Percentiles rank a stretch among this genome's conserved stretches.
phyloP scores from a whole-genome alignment of 2,797 vertebrate genomes.

The Bovichtus diacanthus region DNA sequence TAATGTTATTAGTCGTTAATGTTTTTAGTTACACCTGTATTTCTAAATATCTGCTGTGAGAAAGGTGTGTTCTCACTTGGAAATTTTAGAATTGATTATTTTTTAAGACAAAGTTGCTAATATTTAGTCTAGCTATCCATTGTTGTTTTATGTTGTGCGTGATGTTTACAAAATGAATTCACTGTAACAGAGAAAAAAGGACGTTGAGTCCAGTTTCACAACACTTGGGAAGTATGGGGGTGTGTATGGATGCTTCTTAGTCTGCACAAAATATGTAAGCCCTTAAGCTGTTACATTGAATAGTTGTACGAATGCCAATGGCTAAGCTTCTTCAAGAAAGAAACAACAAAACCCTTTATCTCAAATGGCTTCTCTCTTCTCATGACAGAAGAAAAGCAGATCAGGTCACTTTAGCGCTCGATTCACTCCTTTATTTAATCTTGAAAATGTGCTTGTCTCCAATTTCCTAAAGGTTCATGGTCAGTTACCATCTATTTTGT shows the following conservation, averaged over 20 bases:
- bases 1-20: not conserved
- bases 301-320: constrained; percentile 31
- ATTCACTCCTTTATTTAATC: constrained; percentile 7
- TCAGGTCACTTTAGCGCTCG: not conserved
- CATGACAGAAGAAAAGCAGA: constrained; percentile 4
- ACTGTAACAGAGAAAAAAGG: not conserved
- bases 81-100: no score
- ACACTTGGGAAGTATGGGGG: not conserved
- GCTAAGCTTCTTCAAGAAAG: constrained; percentile 28
- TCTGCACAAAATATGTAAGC: constrained; percentile 30
- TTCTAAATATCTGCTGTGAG: not conserved
- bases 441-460: not conserved
- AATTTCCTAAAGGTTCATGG: not conserved
- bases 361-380: constrained; percentile 9
- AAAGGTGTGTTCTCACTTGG: not conserved
- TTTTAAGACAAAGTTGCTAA: no score
- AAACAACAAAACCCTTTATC: constrained; percentile 27
- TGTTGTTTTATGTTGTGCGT: not conserved
- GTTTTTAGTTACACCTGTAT: not conserved
- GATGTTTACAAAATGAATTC: not conserved
- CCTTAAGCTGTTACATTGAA: constrained; percentile 38
- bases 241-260: not conserved
- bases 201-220: constrained; percentile 9
- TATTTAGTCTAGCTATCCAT: not conserved
- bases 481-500: not conserved